Percentiles rank a stretch among this genome's conserved stretches.
These are phyloP conservation scores for Oreohelix idahoensis DNA, from an alignment of 1,140 invertebrate genomes.

Conservation along the genomic window DNA sequence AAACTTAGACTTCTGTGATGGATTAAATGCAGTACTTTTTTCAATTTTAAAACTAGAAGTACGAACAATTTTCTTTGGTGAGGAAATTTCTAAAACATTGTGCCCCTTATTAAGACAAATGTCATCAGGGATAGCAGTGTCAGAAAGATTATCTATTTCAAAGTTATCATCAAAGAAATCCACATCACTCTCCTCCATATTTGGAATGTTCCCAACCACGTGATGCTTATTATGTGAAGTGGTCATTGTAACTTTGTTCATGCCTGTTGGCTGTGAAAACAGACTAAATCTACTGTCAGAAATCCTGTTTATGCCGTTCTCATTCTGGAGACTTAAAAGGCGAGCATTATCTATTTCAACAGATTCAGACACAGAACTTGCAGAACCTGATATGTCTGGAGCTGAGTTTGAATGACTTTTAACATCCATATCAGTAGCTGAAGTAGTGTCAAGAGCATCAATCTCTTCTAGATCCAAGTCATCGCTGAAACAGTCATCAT, in stretches of 20 bases:
- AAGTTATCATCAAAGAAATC: conserved; percentile 14
- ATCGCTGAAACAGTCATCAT: conserved; percentile 6
- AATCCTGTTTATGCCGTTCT: neutral
- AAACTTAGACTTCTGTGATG: neutral
- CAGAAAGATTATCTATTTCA: neutral
- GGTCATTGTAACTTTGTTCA: neutral
- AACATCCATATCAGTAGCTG: too few relatives aligned
- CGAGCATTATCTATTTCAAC: neutral
- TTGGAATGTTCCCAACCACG: neutral
- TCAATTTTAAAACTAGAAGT: neutral
- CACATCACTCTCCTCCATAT: neutral
- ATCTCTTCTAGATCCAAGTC: conserved; percentile 1
- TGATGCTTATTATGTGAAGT: neutral
- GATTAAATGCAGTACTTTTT: neutral
- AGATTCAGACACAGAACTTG: neutral
- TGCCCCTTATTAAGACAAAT: neutral
- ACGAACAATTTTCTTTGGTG: neutral
- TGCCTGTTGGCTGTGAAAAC: neutral
- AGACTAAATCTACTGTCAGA: neutral
- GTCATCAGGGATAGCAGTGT: too few relatives aligned
- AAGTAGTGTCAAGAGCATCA: neutral
- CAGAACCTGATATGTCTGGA: neutral
- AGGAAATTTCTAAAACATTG: too few relatives aligned
- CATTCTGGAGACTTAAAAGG: neutral
- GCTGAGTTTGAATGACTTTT: too few relatives aligned